Conservation (phyloP, 2,113 vertebrate genomes). For the Larimichthys crocea region DNA sequence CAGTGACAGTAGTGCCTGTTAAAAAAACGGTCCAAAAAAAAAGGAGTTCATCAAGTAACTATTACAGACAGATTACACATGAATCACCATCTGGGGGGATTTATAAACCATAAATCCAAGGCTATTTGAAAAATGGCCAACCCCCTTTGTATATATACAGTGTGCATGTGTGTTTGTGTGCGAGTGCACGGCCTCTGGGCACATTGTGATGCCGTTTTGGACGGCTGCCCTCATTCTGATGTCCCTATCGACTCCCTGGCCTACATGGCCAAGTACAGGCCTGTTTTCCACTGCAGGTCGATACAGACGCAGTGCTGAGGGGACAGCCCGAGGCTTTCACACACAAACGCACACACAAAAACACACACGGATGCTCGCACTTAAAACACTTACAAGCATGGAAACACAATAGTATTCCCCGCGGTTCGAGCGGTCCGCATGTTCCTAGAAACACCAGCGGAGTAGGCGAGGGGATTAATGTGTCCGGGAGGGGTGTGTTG, state of each 20-base stretch:
- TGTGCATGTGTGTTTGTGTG: constrained; percentile 32
- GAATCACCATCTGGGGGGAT: constrained; percentile 62
- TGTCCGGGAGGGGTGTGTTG: constrained; percentile 8
- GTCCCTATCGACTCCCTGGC: constrained; percentile 75
- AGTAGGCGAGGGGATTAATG: constrained; percentile 50
- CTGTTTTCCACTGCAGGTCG: constrained; percentile 72
- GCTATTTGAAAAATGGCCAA: constrained; percentile 65
- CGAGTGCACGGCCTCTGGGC: constrained; percentile 22
- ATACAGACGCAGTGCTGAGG: constrained; percentile 69
- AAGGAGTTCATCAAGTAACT: constrained; percentile 57
- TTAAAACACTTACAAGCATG: constrained; percentile 61
- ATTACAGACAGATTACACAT: constrained; percentile 64
- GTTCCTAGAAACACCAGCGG: constrained; percentile 43
- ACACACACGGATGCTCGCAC: constrained; percentile 47
- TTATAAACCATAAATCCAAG: constrained; percentile 62
- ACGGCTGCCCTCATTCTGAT: constrained; percentile 76
- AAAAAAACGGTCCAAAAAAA: constrained; percentile 26
- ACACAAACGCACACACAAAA: constrained; percentile 28
- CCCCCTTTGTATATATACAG: constrained; percentile 51
- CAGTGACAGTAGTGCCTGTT: neutral
- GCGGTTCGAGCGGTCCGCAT: constrained; percentile 7
- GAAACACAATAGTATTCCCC: constrained; percentile 59
- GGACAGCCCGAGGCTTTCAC: constrained; percentile 67
- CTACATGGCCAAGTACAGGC: constrained; percentile 73
- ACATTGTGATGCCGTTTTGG: constrained; percentile 70